Percentiles rank a stretch among this genome's conserved stretches.
These are phyloP conservation scores for Corvus moneduloides DNA, from an alignment of 2,113 vertebrate species.

Conservation along the genomic window DNA sequence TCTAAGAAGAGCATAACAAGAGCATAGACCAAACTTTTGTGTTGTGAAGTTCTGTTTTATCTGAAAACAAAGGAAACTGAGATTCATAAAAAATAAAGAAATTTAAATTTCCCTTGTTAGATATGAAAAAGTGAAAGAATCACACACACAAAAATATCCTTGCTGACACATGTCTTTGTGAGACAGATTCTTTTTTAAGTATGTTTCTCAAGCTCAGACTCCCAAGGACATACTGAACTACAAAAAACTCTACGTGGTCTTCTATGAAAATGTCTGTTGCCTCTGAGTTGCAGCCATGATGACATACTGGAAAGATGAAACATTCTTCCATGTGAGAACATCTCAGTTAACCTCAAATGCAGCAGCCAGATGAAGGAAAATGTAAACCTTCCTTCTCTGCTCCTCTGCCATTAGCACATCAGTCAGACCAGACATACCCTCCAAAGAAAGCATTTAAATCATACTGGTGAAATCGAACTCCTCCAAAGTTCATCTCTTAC, in stretches of 20 bases:
- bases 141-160: neutral
- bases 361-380: neutral
- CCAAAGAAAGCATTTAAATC: neutral
- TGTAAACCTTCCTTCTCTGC: neutral
- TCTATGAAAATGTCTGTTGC: neutral
- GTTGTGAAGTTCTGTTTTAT: neutral
- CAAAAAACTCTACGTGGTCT: neutral
- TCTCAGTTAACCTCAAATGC: neutral
- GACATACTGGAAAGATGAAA: neutral
- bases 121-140: neutral
- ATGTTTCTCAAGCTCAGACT: neutral
- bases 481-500: neutral
- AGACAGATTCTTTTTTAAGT: neutral
- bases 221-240: neutral
- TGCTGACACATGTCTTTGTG: neutral
- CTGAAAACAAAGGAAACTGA: neutral
- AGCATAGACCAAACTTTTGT: neutral
- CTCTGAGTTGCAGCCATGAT: neutral
- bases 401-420: neutral
- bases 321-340: neutral
- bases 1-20: neutral
- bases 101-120: neutral
- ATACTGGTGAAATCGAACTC: neutral
- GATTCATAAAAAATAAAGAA: neutral
- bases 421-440: neutral